Evolutionary conservation across 1,140 invertebrate genomes (phyloP), one percentile per base, ranked within the genome.

Genomic region (Gryon sp.): DNA sequence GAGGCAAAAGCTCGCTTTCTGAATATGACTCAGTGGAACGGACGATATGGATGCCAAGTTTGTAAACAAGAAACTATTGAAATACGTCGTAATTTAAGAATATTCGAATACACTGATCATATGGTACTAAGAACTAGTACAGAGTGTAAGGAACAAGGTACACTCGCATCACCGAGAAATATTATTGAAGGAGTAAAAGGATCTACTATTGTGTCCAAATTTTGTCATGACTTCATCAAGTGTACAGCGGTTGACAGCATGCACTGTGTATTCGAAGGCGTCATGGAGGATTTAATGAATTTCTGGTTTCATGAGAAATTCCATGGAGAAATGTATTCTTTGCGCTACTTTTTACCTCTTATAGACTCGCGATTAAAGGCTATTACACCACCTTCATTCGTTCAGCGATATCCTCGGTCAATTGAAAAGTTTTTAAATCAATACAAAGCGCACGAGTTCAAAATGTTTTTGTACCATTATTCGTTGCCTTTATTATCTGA

Each of bases 241-340:
- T n/a, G 19, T 6, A 53, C 57, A 2, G 48, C 57, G 15, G 28
- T 60, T 24, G 69, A 73, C 30, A 3, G 18, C 0, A 63, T 73
- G 69, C 69, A 73, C 15, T 60, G 66, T 41, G 20, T 70, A 24
- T 59, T 46, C 34, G 14, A 41, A 15, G 66, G 66, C 2, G 43
- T 70, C 8, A 18, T 50, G 14, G 74, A 78, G 57, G 46, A 30
- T 55, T 24, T 78, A 6, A 18, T 63, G 12, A 19, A 9, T 4
- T 50, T 78, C 16, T 69, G 46, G 63, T 78, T 74, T 43, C 30
- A 48, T 11, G 4, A 18, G 18, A 9, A 22, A 55, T 19, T 26
- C 24, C 5, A 1, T 15, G 5, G 7, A 7, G 24, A 40, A 34
- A 8, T 24, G 11, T 73, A 48, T 41, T 72, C 55, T 0, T 36